Base-by-base conservation (phyloP, 2,113 vertebrate species). In the Lasiurus borealis region DNA sequence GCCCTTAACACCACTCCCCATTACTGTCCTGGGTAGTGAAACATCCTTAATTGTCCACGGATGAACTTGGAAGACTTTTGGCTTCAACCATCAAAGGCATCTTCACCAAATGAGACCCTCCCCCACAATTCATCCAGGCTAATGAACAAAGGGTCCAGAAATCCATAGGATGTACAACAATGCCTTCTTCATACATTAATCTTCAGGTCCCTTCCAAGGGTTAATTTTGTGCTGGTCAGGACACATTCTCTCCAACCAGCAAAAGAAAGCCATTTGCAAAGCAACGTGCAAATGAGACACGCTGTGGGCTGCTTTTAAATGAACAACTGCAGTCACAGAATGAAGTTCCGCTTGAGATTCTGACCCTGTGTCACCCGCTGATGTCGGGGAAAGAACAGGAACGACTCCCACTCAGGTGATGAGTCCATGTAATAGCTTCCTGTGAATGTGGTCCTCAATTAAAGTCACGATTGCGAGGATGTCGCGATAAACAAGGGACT, bases 21-120 rank as follows among this genome's bases (percentile, higher is more conserved):
- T 88, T 46, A 29, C 46, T 64, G 78, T 59, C 52, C 52, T 46
- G 27, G 52, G 62, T 27, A 93, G 52, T 62, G 50, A 93, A 94
- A 48, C 50, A 82, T 69, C 36, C 94, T 85, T 93, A 57, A 90
- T 54, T 89, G 54, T 29, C 40, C 12, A 40, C 6, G 19, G 93
- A 69, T 93, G 64, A 95, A 76, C 71, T 93, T 94, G 76, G 71
- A 91, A 91, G 80, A 94, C 46, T 90, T 77, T 89, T 59, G 25
- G 16, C 50, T 86, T 94, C 44, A 69, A 19, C 5, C 83, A 23
- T 12, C 31, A 64, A 80, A 84, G 59, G 31, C 66, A 23, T 85
- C 66, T 73, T 93, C 52, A 66, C 40, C 71, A 77, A 78, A 27
- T 44, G 36, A 80, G n/a, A 87, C 4, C 13, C 68, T 71, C 40